Evolutionary conservation across 2,888 invertebrate genomes (phyloP), one percentile per base, ranked within the genome.

Genomic region (Melinaea marsaeus): DNA sequence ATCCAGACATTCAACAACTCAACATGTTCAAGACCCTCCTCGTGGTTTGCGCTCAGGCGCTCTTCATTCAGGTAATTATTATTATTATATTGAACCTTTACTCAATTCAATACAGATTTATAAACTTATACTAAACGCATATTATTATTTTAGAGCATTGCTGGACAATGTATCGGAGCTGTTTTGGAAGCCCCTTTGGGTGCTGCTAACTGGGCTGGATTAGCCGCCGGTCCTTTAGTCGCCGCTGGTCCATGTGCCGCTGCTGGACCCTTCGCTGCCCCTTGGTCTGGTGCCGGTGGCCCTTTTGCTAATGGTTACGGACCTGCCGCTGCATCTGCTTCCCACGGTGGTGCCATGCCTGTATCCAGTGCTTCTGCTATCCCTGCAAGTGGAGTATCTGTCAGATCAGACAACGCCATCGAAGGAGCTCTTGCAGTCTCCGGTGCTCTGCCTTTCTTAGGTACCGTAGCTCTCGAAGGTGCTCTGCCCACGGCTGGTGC

Each of bases 341-440:
- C 71, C 56, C 68, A 66, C 58, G 72, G 72, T 2, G 71, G 71
- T 9, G 70, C 69, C 13, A 61, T 74, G 6, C 63, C 72, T n/a
- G 71, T 78, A 3, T 73, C 76, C 58, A 79, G 79, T 58, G 56
- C 67, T 45, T 77, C 77, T 11, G 66, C 74, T 9, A 66, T 70
- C 58, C 60, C 72, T 7, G 72, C 71, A 35, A 69, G 46, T 35
- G 75, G 76, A 13, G 59, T 75, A 34, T 59, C 69, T 45, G 66
- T 74, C 3, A 42, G 69, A 3, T 76, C 79, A 61, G 76, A 77
- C 13, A 79, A 79, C 58, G 65, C 63, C 2, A 74, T 76, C 51
- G 73, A 75, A 66, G 78, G 79, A 0, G 59, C 70, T 9, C 58
- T 79, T 5, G 56, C 62, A 33, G 70, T 73, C 32, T 33, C 59